Evolutionary conservation across 2,797 vertebrate genomes (phyloP).

Genomic region (Pampus argenteus): DNA sequence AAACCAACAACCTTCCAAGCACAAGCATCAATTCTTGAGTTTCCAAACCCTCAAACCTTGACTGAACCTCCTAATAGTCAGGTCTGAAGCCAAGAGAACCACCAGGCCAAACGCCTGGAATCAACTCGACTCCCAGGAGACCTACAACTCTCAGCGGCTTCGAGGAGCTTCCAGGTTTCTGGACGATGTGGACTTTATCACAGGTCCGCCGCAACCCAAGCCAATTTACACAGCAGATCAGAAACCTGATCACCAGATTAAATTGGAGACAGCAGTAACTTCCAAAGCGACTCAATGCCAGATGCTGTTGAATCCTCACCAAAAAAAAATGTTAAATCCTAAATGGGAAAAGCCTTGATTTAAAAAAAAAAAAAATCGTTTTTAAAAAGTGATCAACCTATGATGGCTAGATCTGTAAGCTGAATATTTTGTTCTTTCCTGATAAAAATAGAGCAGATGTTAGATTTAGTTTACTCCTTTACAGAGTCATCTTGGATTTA

Average conservation of each 20-base stretch:
- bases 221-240: neutral
- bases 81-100: constrained; percentile 28
- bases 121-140: constrained; percentile 6
- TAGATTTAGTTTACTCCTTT: too few species aligned
- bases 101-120: constrained; percentile 23
- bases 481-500: too few species aligned
- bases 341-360: too few species aligned
- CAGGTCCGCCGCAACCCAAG: neutral
- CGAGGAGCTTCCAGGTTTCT: constrained; percentile 42
- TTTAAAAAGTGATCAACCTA: too few species aligned
- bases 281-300: too few species aligned
- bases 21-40: neutral
- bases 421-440: too few species aligned
- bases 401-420: too few species aligned
- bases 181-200: constrained; percentile 8
- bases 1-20: constrained; percentile 38
- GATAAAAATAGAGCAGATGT: too few species aligned
- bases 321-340: too few species aligned
- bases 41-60: constrained; percentile 44
- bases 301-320: too few species aligned
- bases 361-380: too few species aligned
- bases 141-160: constrained; percentile 1
- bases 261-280: too few species aligned
- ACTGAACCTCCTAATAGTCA: constrained; percentile 27
- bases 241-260: constrained; percentile 1